A percentile compares a stretch with the other conserved stretches of the same genome.
phyloP scores from a whole-genome alignment of 2,888 invertebrate genomes.

The Cosmorhoe ocellata region DNA sequence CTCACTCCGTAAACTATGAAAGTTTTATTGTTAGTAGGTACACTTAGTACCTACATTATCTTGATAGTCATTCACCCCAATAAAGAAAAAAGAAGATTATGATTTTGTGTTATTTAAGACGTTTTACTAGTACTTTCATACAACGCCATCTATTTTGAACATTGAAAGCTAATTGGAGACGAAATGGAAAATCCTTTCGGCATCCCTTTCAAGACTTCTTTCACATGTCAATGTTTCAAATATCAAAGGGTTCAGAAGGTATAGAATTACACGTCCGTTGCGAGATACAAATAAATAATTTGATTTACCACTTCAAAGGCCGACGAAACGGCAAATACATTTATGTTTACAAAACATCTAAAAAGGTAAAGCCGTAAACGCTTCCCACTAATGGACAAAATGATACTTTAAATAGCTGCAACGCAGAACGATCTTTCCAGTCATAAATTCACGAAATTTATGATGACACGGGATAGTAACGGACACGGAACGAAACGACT shows the following conservation, averaged over 20 bases:
- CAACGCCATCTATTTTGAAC: too few relatives aligned
- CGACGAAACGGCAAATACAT: constrained; percentile 30
- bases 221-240: constrained; percentile 19
- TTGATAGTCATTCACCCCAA: too few relatives aligned
- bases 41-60: too few relatives aligned
- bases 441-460: constrained; percentile 41
- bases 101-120: too few relatives aligned
- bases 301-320: constrained; percentile 40
- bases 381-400: constrained; percentile 46
- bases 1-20: too few relatives aligned
- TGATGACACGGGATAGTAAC: constrained; percentile 1
- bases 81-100: too few relatives aligned
- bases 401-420: constrained; percentile 50
- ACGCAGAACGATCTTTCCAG: constrained; percentile 45
- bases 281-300: constrained; percentile 32
- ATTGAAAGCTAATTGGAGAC: too few relatives aligned
- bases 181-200: constrained; percentile 3
- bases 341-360: constrained; percentile 44
- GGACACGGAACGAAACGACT: neutral
- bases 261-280: constrained; percentile 19
- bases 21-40: too few relatives aligned
- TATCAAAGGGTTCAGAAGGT: constrained; percentile 33
- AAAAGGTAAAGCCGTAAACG: constrained; percentile 42
- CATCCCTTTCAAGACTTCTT: constrained; percentile 16
- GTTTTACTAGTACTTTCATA: too few relatives aligned